Base-by-base conservation (phyloP, 2,113 vertebrate species). In the Ctenomys sociabilis region DNA sequence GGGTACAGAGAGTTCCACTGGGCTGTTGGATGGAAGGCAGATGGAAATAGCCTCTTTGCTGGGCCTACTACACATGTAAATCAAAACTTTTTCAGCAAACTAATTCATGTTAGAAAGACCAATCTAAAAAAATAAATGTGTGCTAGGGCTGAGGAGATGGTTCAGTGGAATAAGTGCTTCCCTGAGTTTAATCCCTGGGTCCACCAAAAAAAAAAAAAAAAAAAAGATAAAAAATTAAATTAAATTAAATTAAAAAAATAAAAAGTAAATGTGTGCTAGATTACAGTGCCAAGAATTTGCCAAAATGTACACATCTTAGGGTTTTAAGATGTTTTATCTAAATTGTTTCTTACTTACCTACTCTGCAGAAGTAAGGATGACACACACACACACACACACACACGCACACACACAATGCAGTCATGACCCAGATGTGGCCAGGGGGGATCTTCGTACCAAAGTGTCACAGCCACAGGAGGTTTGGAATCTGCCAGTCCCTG, bases 1-100 rank as follows among this genome's bases (percentile, higher is more conserved):
- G 98, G 99, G 98, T 98, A 98, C 98, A 99, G 99, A 99, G 99
- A 88, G 13, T 98, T 99, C 99, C 99, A 99, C 98, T 98, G 98
- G 98, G 98, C 99, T 99, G 99, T 99, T 98, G 98, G 98, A 99
- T 98, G 98, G 98, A 98, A 98, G 92, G 98, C 98, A 84, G 49
- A 49, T 92, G 97, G 94, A 96, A 97, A 94, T 96, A 75, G 95
- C 98, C 98, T 97, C 97, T 97, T 98, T 98, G 98, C 99, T 99
- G 99, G 99, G 99, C 99, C 99, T 99, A 98, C 99, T 30, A 59
- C 19, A 45, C 21, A 32, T 45, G 19, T 11, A 19, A 57, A 14
- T 21, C 40, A 88, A 49, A 37, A 78, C 21, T 40, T 77, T 91
- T 88, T 54, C 52, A 45, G 93, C 75, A 94, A 75, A 75, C 40